Conservation (phyloP, 2,797 vertebrate genomes). For the Mormyrops attenuatus region DNA sequence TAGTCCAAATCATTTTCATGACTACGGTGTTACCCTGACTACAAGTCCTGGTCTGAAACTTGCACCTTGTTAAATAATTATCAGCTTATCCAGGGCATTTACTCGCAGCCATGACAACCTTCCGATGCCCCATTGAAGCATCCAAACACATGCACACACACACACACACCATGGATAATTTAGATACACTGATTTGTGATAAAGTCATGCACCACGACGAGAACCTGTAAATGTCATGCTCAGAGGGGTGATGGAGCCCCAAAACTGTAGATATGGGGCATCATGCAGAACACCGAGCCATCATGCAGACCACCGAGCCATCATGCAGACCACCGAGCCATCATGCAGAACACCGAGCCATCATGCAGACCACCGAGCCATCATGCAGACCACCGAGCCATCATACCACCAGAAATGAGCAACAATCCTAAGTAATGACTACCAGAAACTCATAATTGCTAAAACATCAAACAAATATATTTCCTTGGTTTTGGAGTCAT, state of each 20-base stretch:
- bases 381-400: background rate
- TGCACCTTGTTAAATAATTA: background rate
- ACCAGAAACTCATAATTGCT: background rate
- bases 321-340: too few relatives aligned
- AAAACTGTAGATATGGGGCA: background rate
- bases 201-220: background rate
- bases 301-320: too few relatives aligned
- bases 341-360: too few relatives aligned
- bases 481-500: background rate
- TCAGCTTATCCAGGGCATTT: slow-evolving; percentile 37
- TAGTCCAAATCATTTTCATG: background rate
- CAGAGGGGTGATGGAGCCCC: background rate
- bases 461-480: background rate
- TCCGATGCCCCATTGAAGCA: slow-evolving; percentile 39
- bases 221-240: background rate
- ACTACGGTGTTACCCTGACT: background rate
- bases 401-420: background rate
- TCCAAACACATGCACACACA: background rate
- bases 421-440: background rate
- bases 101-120: slow-evolving; percentile 49
- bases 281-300: too few relatives aligned
- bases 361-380: too few relatives aligned
- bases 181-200: background rate
- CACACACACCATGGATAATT: background rate
- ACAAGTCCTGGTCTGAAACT: background rate